Percentiles rank a stretch among this genome's conserved stretches.
phyloP scores from a whole-genome alignment of 2,113 vertebrate species.

The Vimba vimba region DNA sequence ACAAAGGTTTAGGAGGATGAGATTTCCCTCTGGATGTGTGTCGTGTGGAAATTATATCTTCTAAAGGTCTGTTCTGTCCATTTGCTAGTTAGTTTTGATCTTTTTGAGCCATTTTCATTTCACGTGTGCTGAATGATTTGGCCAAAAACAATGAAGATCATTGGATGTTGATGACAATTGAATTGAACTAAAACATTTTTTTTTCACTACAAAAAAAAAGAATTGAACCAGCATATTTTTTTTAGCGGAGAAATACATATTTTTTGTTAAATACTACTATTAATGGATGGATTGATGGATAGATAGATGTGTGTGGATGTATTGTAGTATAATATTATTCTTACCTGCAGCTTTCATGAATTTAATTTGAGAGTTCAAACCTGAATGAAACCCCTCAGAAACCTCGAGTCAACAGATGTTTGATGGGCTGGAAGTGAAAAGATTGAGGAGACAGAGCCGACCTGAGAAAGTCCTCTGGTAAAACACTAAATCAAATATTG shows the following conservation, averaged over 20 bases:
- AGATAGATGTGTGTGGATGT: not conserved
- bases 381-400: not conserved
- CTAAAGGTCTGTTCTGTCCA: conserved; percentile 23
- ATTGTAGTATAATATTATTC: not conserved
- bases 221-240: no score
- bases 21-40: conserved; percentile 10
- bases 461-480: conserved; percentile 35
- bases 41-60: conserved; percentile 1
- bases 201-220: no score
- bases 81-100: conserved; percentile 53
- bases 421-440: conserved; percentile 43
- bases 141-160: not conserved
- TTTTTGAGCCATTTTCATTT: conserved; percentile 56
- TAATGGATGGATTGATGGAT: no score
- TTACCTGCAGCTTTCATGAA: not conserved
- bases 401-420: conserved; percentile 54
- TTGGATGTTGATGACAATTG: not conserved
- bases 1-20: not conserved
- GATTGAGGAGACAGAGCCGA: not conserved
- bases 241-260: no score
- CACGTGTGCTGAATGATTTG: conserved; percentile 57
- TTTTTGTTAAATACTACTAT: no score
- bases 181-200: no score
- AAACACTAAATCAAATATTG: conserved; percentile 63
- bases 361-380: not conserved